Conservation (phyloP, 2,113 vertebrate species). For the Garra rufa region DNA sequence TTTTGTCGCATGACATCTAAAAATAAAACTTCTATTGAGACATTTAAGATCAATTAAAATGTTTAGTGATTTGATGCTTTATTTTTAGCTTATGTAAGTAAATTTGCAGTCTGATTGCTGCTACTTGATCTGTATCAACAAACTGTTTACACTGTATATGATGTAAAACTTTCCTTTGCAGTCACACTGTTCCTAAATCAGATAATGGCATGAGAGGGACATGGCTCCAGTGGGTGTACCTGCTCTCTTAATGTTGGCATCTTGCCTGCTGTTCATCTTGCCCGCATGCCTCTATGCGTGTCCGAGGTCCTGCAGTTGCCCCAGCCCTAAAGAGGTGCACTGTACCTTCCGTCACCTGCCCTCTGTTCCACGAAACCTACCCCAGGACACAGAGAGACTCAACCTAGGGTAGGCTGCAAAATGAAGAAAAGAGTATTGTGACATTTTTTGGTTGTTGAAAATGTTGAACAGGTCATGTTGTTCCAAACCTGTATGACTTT, state of each 20-base stretch:
- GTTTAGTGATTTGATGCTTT: background rate
- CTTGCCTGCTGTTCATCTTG: constrained; percentile 65
- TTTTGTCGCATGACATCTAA: background rate
- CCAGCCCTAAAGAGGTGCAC: constrained; percentile 76
- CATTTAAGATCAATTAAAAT: background rate
- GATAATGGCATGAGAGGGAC: constrained; percentile 70
- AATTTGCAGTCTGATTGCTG: background rate
- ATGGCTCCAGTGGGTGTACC: constrained; percentile 64
- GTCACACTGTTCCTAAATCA: constrained; percentile 58
- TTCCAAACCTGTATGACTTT: background rate
- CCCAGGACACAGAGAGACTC: constrained; percentile 74
- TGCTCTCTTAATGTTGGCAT: constrained; percentile 64
- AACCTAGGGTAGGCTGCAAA: constrained; percentile 75
- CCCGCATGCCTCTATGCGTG: constrained; percentile 65
- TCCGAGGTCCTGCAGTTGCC: constrained; percentile 76
- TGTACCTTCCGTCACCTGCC: constrained; percentile 80
- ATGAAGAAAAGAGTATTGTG: background rate
- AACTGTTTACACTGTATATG: background rate
- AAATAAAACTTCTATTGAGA: background rate
- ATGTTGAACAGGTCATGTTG: background rate
- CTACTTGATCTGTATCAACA: background rate
- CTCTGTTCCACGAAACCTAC: constrained; percentile 67
- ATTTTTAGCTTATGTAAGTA: background rate
- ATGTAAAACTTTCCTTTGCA: constrained; percentile 10
- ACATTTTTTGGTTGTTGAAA: background rate